These are phyloP conservation scores for Pangasius sanitwongsei DNA, from an alignment of 2,797 vertebrate genomes.

Conservation along the genomic window DNA sequence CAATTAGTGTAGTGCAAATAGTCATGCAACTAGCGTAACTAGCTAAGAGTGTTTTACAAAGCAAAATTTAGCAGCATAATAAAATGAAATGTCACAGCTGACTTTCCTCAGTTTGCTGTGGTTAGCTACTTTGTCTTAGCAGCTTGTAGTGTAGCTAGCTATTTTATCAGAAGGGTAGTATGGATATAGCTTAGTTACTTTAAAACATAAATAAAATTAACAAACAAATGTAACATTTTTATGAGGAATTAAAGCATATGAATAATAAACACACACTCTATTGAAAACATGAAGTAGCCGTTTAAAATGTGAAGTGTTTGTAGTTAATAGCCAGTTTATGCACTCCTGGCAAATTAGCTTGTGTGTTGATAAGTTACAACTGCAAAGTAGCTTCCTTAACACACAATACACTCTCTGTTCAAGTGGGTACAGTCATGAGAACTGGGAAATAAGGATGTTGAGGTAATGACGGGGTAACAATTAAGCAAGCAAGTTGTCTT, in stretches of 20 bases:
- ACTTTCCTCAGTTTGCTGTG: neutral
- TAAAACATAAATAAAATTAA: neutral
- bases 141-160: neutral
- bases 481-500: neutral
- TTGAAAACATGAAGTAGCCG: neutral
- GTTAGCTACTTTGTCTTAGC: neutral
- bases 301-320: neutral
- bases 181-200: neutral
- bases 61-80: too few relatives aligned
- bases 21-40: too few relatives aligned
- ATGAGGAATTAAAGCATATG: neutral
- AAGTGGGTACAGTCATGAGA: neutral
- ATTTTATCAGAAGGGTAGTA: neutral
- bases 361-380: neutral
- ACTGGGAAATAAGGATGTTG: neutral
- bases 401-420: neutral
- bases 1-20: neutral
- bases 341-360: neutral
- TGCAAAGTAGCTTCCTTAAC: neutral
- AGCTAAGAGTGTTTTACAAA: neutral
- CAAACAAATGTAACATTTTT: neutral
- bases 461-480: neutral
- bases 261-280: neutral
- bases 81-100: neutral
- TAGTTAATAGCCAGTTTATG: neutral